Percentiles rank a stretch among this genome's conserved stretches.
phyloP scores from a whole-genome alignment of 2,888 invertebrate species.

The Scrobipalpa costella region DNA sequence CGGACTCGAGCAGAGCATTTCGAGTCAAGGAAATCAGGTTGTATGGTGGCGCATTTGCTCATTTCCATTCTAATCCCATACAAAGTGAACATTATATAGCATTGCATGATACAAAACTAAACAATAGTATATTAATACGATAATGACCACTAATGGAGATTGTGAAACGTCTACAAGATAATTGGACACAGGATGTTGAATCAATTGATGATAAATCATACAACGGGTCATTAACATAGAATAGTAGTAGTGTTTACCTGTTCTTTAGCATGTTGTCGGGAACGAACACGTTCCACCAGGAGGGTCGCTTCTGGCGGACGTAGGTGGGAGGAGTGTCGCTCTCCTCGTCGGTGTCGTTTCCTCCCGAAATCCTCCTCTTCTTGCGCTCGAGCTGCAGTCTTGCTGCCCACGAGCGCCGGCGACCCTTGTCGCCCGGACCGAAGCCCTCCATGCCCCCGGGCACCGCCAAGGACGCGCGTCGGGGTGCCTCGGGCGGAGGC shows the following conservation, averaged over 20 bases:
- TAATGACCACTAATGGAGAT: conserved; percentile 32
- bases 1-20: conserved; percentile 46
- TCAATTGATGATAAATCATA: conserved; percentile 17
- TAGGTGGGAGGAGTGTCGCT: conserved; percentile 68
- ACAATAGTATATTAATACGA: conserved; percentile 31
- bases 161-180: conserved; percentile 28
- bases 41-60: conserved; percentile 52
- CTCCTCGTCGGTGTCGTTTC: conserved; percentile 70
- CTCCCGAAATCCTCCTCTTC: conserved; percentile 79
- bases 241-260: conserved; percentile 73
- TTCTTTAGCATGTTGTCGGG: conserved; percentile 87
- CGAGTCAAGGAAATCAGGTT: conserved; percentile 69
- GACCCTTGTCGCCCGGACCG: conserved; percentile 73
- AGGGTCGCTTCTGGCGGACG: conserved; percentile 87
- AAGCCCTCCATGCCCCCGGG: conserved; percentile 60
- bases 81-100: conserved; percentile 45
- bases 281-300: conserved; percentile 95
- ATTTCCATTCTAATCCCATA: conserved; percentile 63
- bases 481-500: conserved; percentile 67
- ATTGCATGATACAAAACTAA: conserved; percentile 43
- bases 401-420: conserved; percentile 84
- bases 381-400: conserved; percentile 77
- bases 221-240: not conserved
- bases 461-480: conserved; percentile 71
- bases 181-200: conserved; percentile 30